Evolutionary conservation across 2,888 invertebrate genomes (phyloP), one percentile per base, ranked within the genome.

Genomic region (Mimumesa dahlbomi): DNA sequence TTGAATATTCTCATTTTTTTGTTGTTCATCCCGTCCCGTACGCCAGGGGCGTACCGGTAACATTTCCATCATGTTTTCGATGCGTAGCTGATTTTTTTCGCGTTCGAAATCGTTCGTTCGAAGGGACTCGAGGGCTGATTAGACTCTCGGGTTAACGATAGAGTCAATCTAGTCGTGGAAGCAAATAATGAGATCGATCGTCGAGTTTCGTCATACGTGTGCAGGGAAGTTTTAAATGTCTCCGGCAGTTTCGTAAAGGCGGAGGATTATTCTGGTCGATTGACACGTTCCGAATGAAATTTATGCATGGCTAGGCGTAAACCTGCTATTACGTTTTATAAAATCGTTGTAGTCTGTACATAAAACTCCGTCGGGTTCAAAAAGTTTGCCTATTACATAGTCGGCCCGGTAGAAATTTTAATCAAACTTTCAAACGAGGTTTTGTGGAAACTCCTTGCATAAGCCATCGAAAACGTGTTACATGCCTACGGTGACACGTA

Each of bases 391-490:
- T 66, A 75, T 73, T 66, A 68, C 50, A 71, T 18, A 54, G 58
- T 43, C 63, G 66, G 66, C 36, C 36, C 64, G 65, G 46, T 31
- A 56, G 75, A 77, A 77, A 80, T 77, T 79, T 79, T 79, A 80
- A 80, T 80, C 78, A 79, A 80, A 80, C 81, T 79, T 79, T 80
- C 77, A 77, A 79, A 80, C 77, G 77, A 80, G 70, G 40, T 79
- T 79, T 56, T 50, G 77, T 62, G 65, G 50, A 49, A 75, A 77
- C 77, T 62, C 64, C 34, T 45, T 48, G 43, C 72, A 77, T 68
- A 73, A 77, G 77, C 75, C 62, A 73, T 79, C 75, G 75, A 68
- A 61, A 66, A 73, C 73, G 57, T 64, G 65, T 79, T 73, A 70
- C 77, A 49, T 65, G 66, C 49, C 56, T 58, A 62, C 58, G 72